phyloP scores from a whole-genome alignment of 1,140 invertebrate species.

The Danaus plexippus region DNA sequence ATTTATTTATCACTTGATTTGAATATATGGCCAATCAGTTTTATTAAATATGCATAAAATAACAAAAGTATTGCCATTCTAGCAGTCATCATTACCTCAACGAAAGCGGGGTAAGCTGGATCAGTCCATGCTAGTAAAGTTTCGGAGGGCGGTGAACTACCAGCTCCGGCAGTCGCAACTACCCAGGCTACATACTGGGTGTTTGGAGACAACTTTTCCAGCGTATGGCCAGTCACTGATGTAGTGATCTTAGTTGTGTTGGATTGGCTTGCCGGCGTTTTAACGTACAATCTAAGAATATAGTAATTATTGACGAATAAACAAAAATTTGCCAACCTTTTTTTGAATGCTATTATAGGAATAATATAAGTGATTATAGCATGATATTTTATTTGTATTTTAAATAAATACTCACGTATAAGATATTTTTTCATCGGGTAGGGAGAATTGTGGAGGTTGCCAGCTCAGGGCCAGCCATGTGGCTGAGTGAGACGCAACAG shows the following conservation, averaged over 20 bases:
- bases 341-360: no score
- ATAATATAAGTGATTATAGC: no score
- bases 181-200: conserved; percentile 85
- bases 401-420: conserved; percentile 74
- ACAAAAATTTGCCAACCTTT: no score
- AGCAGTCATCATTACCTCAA: conserved; percentile 75
- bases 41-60: not conserved
- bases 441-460: conserved; percentile 85
- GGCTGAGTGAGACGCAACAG: conserved; percentile 82
- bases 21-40: no score
- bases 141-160: conserved; percentile 81
- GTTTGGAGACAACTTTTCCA: conserved; percentile 80
- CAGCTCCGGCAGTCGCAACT: conserved; percentile 77
- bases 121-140: conserved; percentile 88
- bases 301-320: no score
- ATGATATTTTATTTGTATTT: no score
- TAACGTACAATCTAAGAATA: conserved; percentile 75
- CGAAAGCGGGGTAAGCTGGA: conserved; percentile 86
- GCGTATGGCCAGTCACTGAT: conserved; percentile 77
- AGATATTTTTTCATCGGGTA: conserved; percentile 80
- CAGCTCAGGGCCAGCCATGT: conserved; percentile 84
- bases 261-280: conserved; percentile 74
- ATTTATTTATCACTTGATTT: no score
- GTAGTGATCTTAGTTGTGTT: conserved; percentile 75
- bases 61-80: not conserved